These are phyloP conservation scores for Hydractinia symbiolongicarpus DNA, from an alignment of 30 jellyfish, hydroid and myxozoan genomes.

Conservation along the genomic window DNA sequence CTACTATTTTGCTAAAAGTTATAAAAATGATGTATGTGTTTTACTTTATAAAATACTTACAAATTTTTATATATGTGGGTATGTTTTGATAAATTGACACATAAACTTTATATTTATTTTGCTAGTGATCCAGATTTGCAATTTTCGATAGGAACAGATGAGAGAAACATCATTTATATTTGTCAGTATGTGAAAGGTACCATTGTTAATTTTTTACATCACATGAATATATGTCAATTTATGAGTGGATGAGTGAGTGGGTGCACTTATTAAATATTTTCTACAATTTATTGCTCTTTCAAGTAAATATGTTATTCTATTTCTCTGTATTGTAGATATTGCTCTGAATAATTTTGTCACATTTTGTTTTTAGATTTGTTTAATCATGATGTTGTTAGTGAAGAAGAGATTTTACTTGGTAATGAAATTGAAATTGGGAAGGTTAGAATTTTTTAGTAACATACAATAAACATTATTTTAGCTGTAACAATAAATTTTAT, in stretches of 20 bases:
- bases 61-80: background rate
- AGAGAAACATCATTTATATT: background rate
- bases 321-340: too few relatives aligned
- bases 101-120: background rate
- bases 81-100: background rate
- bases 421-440: constrained; percentile 52
- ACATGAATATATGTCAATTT: too few relatives aligned
- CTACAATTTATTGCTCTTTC: too few relatives aligned
- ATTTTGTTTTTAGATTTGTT: background rate
- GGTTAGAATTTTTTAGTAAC: constrained; percentile 23
- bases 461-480: background rate
- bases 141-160: background rate
- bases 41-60: background rate
- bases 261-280: too few relatives aligned
- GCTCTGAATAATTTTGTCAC: background rate
- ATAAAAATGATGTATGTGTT: background rate
- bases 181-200: constrained; percentile 15
- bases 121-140: constrained; percentile 41
- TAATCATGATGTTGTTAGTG: constrained; percentile 36
- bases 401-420: constrained; percentile 44
- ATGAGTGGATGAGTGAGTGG: too few relatives aligned
- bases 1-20: background rate
- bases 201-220: background rate
- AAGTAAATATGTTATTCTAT: too few relatives aligned
- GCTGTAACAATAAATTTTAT: background rate